Base-by-base conservation (phyloP, 2,888 invertebrate genomes). In the Phorcus lineatus region DNA sequence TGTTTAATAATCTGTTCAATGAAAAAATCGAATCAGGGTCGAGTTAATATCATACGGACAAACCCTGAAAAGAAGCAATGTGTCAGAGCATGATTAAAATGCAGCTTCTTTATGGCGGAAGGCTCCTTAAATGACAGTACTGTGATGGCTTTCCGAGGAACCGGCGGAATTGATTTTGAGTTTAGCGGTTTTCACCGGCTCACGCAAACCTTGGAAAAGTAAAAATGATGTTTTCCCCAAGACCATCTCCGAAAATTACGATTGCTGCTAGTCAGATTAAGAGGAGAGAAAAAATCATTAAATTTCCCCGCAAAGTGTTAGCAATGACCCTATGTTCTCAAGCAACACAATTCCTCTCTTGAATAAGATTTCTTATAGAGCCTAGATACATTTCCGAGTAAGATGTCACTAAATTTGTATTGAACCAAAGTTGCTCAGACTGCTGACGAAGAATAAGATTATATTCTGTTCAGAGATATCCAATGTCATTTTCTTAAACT, bases 41-140 rank as follows among this genome's bases (percentile, higher is more conserved):
- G 62, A 62, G 62, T 62, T 62, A 62, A 62, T 62, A 62, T 62
- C 62, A 62, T 62, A 62, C 62, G 28, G 62, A 62, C 62, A 62
- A 62, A 62, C 62, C 28, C 62, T 17, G 62, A 62, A 62, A 62
- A 28, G 62, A 28, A 24, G 28, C 62, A 62, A 28, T 16, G 62
- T 62, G 62, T 62, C 62, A 62, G 28, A 24, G 62, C 28, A 28
- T 62, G 62, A 62, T 62, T 62, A 62, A 62, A 62, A 62, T 62
- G 28, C 62, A 16, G 62, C 62, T 62, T 62, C 62, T 62, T 62
- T 62, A 62, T 28, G 62, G 28, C 24, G 62, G 24, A 28, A 24
- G 62, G 28, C 28, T 62, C 62, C 62, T 28, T 17, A 28, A 28
- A 62, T 62, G 62, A 62, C 62, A 62, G 24, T 62, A 17, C 24